Percentiles rank a stretch among this genome's conserved stretches.
These are phyloP conservation scores for Limanda limanda DNA, from an alignment of 2,113 vertebrate species.

Conservation along the genomic window DNA sequence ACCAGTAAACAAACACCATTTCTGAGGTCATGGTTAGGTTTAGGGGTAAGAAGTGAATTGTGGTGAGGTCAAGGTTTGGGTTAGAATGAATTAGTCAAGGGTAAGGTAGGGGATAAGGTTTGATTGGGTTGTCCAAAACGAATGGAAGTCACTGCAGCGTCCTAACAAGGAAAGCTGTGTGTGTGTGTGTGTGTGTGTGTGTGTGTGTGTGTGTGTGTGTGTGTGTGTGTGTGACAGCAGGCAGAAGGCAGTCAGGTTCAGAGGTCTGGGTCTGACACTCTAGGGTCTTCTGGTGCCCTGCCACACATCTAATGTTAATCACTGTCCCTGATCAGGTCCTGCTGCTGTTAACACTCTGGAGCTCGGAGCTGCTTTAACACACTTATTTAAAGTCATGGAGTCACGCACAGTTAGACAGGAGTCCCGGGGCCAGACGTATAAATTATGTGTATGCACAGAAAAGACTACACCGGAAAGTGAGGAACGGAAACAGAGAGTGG, in stretches of 20 bases:
- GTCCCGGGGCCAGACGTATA: neutral
- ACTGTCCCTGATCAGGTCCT: conserved; percentile 44
- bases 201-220: conserved; percentile 12
- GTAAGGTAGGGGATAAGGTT: no score
- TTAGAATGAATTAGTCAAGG: no score
- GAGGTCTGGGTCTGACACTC: conserved; percentile 49
- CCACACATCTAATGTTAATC: conserved; percentile 62
- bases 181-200: conserved; percentile 15
- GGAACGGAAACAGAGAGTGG: neutral
- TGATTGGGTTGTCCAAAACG: no score
- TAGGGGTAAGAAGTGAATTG: no score
- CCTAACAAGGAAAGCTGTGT: neutral
- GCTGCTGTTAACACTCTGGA: conserved; percentile 36
- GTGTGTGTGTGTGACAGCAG: conserved; percentile 33
- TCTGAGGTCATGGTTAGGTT: no score
- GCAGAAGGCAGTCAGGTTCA: conserved; percentile 41
- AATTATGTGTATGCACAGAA: neutral
- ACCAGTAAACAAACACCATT: no score
- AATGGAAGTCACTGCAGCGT: no score
- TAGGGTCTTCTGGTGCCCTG: conserved; percentile 43
- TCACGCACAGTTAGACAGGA: conserved; percentile 3
- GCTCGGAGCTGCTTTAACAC: neutral
- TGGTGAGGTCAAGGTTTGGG: neutral
- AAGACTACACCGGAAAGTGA: neutral
- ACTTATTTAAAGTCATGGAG: neutral